Percentiles rank a stretch among this genome's conserved stretches.
Evolutionary conservation across 2,113 vertebrate species (phyloP).

Genomic region (Colius striatus): DNA sequence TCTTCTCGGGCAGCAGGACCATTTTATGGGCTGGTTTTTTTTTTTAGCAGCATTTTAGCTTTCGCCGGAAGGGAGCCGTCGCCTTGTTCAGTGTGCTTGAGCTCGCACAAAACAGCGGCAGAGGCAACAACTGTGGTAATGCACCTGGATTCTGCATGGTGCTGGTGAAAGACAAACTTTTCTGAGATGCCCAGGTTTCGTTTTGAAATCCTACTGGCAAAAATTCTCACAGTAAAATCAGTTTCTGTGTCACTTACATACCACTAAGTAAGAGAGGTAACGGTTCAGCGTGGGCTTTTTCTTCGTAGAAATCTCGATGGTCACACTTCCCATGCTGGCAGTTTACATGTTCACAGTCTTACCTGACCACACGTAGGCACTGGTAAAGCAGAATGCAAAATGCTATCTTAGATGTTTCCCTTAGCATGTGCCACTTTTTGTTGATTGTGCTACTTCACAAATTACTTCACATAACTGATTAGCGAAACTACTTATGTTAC

Average conservation of each 20-base stretch:
- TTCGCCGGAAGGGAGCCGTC: fast-evolving
- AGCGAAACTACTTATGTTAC: fast-evolving
- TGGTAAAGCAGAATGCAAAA: fast-evolving
- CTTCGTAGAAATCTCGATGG: not conserved
- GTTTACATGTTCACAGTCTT: fast-evolving
- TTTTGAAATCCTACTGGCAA: not conserved
- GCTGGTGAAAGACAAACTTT: not conserved
- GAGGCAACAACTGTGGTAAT: fast-evolving
- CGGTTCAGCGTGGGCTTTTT: not conserved
- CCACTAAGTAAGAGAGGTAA: not conserved
- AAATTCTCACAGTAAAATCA: not conserved
- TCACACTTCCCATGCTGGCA: fast-evolving
- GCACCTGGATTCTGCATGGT: fast-evolving
- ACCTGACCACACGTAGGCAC: fast-evolving
- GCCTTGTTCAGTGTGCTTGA: fast-evolving
- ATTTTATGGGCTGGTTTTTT: not conserved
- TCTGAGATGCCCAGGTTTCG: fast-evolving
- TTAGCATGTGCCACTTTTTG: not conserved
- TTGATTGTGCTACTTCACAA: fast-evolving
- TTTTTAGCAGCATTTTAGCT: not conserved
- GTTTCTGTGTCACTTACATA: not conserved
- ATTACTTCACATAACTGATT: fast-evolving
- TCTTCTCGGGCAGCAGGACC: not conserved
- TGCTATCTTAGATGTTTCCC: fast-evolving
- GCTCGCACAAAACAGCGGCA: fast-evolving